Percentiles rank a stretch among this genome's conserved stretches.
phyloP scores from a whole-genome alignment of 2,888 invertebrate species.

The Crioceris asparagi region DNA sequence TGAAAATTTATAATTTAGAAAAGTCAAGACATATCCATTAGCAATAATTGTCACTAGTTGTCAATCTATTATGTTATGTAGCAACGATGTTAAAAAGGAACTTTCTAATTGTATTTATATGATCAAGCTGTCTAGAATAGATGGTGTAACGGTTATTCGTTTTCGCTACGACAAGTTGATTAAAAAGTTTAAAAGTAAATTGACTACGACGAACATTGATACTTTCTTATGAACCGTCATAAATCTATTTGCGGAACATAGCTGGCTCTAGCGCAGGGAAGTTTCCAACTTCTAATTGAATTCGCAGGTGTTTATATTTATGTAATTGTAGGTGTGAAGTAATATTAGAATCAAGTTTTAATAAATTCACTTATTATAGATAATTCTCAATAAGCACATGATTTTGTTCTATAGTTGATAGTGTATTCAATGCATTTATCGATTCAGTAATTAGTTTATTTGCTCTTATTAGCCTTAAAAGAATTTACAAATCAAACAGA shows the following conservation, averaged over 20 bases:
- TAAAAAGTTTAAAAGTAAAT: constrained; percentile 37
- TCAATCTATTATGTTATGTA: too few species aligned
- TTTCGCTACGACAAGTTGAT: constrained; percentile 33
- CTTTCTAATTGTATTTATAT: constrained; percentile 27
- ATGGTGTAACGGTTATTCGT: constrained; percentile 18
- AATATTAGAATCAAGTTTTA: too few species aligned
- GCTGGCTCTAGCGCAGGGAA: constrained; percentile 25
- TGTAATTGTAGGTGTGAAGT: too few species aligned
- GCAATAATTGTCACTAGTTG: too few species aligned
- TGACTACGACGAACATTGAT: constrained; percentile 34
- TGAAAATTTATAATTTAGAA: background rate
- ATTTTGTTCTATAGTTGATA: too few species aligned
- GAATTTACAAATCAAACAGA: too few species aligned
- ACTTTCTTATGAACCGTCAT: constrained; percentile 33
- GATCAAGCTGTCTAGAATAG: constrained; percentile 22
- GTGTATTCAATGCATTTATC: too few species aligned
- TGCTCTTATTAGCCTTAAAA: too few species aligned
- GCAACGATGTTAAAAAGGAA: too few species aligned
- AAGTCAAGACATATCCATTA: background rate
- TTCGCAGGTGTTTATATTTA: constrained; percentile 16
- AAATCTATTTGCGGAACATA: constrained; percentile 32
- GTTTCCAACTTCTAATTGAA: constrained; percentile 32
- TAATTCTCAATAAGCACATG: too few species aligned
- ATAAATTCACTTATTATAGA: too few species aligned
- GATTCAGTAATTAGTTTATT: too few species aligned